Evolutionary conservation across 64 coral and sea anemone genomes (phyloP), one percentile per base, ranked within the genome.

Genomic region (Anthopleura sola): DNA sequence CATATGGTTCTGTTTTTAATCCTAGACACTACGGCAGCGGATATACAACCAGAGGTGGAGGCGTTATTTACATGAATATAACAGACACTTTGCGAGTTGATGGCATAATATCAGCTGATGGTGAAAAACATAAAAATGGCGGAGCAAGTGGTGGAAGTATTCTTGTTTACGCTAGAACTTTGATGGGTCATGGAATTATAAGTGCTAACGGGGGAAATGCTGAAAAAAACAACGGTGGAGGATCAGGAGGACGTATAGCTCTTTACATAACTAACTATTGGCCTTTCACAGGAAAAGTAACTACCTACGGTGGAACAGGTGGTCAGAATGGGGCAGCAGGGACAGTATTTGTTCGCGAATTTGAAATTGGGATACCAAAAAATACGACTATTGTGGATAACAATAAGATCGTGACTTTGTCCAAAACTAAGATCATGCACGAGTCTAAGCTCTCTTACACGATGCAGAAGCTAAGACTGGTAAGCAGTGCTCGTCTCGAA

Each of bases 361-460:
- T 88, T 29, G 49, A 94, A 11, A 86, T 91, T 46, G 95, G 95
- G 32, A 82, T 98, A 46, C 83, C 92, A 66, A 82, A 75, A 28
- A 93, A 98, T 69, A 86, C 95, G 44, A 98, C 95, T 38, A 75
- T 98, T 37, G 86, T 94, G 5, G 83, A 98, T 84, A 98, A 98
- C 55, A 87, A 87, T 33, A 83, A 88, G 5, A 86, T 71, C 6
- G 71, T 64, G 26, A 98, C 92, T 49, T 31, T 82, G 56, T 92
- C 92, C 6, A 91, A 91, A 49, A 98, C 95, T 5, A 91, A 83
- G 47, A 93, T 98, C 31, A 98, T 98, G 95, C 95, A 98, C 58
- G 95, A 88, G 69, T 51, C 60, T 56, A 87, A 91, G 58, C n/a
- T 58, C 15, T 85, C 86, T 20, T 98, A 98, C 78, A 91, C 92